Evolutionary conservation across 2,797 vertebrate species (phyloP).

Genomic region (Anableps anableps): DNA sequence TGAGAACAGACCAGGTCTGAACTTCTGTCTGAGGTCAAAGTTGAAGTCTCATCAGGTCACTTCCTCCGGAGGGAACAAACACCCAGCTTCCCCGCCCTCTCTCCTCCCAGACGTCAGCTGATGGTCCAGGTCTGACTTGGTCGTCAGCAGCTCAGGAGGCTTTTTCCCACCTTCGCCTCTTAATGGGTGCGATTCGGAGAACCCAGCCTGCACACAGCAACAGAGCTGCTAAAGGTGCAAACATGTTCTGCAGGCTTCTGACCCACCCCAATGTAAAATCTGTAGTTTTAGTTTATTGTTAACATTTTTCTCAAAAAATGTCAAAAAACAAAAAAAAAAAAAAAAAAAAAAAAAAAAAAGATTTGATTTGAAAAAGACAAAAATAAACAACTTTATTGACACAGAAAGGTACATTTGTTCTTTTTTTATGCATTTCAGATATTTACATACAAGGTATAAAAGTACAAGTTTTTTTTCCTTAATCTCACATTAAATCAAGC

Average conservation of each 20-base stretch:
- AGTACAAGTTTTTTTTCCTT: too few relatives aligned
- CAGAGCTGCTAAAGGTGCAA: constrained; percentile 45
- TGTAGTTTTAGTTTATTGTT: background rate
- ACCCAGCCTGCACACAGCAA: constrained; percentile 28
- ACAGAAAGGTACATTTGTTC: too few relatives aligned
- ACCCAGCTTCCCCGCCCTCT: constrained; percentile 31
- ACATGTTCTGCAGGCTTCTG: constrained; percentile 39
- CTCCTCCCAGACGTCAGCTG: constrained; percentile 26
- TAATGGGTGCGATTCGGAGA: constrained; percentile 41
- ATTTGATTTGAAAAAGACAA: background rate
- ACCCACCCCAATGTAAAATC: constrained; percentile 16
- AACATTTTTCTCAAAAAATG: background rate
- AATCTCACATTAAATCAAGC: too few relatives aligned
- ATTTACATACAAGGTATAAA: too few relatives aligned
- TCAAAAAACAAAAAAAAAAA: too few relatives aligned
- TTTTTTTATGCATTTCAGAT: too few relatives aligned
- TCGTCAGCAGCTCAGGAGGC: constrained; percentile 62
- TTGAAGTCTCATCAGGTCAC: constrained; percentile 67
- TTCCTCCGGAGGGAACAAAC: constrained; percentile 75
- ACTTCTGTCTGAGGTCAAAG: constrained; percentile 50
- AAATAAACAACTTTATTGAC: background rate
- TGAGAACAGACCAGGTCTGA: constrained; percentile 64
- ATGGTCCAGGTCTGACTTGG: constrained; percentile 52
- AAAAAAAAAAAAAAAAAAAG: too few relatives aligned
- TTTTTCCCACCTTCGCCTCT: constrained; percentile 39